A percentile compares a stretch with the other conserved stretches of the same genome.
Evolutionary conservation across 2,888 invertebrate species (phyloP).

Genomic region (Catonia carolina): DNA sequence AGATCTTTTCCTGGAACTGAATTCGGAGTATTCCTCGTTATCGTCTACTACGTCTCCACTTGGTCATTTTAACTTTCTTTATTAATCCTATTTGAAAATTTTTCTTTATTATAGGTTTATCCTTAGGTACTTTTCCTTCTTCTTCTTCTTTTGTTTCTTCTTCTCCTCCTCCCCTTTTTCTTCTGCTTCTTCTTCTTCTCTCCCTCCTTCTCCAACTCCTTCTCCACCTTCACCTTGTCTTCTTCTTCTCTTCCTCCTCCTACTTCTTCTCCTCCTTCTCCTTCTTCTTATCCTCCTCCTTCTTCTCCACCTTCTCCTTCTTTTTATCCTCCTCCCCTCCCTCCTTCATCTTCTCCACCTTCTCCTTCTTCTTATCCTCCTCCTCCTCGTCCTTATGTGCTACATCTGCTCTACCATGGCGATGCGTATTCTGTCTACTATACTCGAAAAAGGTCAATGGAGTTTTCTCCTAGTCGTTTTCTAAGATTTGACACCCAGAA

Average conservation of each 20-base stretch:
- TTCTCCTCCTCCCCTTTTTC: no score
- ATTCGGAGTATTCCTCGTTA: neutral
- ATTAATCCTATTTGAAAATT: neutral
- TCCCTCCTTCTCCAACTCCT: neutral
- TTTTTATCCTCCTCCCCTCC: neutral
- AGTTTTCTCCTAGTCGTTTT: no score
- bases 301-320: neutral
- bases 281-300: no score
- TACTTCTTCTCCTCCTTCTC: no score
- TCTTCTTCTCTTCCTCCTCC: conserved; percentile 1
- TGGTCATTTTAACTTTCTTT: neutral
- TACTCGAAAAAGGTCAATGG: no score
- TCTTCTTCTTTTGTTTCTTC: no score
- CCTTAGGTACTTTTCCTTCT: neutral
- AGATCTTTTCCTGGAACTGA: no score
- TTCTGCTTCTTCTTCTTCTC: no score
- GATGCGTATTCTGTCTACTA: no score
- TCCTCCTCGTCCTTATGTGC: neutral
- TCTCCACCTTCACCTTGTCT: neutral
- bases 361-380: no score
- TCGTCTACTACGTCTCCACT: neutral
- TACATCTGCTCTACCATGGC: no score
- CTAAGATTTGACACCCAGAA: no score
- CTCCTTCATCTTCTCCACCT: neutral
- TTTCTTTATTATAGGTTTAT: neutral